These are phyloP conservation scores for Spicauda simplicius DNA, from an alignment of 2,888 invertebrate genomes.

Conservation along the genomic window DNA sequence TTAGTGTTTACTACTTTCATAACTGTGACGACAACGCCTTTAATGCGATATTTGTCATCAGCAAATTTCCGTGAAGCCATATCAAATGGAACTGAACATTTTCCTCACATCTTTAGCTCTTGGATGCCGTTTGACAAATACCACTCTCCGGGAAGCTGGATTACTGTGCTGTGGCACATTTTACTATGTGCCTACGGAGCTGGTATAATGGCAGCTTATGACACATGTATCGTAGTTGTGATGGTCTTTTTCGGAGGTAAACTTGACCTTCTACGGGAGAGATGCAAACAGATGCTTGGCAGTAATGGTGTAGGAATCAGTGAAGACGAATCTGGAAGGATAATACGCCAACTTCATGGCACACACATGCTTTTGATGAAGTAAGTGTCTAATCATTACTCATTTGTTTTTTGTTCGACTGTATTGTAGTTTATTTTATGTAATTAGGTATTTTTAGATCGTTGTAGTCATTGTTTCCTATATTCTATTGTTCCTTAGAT, in stretches of 20 bases:
- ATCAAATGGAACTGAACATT: conserved; percentile 61
- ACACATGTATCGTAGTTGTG: conserved; percentile 60
- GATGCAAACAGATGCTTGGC: conserved; percentile 64
- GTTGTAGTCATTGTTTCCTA: too few species aligned
- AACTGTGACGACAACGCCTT: conserved; percentile 56
- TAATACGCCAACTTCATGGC: conserved; percentile 58
- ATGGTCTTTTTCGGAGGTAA: conserved; percentile 74
- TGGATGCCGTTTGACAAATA: conserved; percentile 74
- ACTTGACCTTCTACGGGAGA: conserved; percentile 62
- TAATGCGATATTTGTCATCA: conserved; percentile 60
- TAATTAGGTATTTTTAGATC: too few species aligned
- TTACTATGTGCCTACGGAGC: conserved; percentile 61
- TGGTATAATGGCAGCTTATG: conserved; percentile 63
- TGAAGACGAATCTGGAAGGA: conserved; percentile 48
- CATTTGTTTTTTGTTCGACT: too few species aligned
- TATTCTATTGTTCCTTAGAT: too few species aligned
- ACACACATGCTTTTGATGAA: conserved; percentile 61
- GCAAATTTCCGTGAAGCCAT: conserved; percentile 56
- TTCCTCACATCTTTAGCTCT: conserved; percentile 73
- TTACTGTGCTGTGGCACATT: conserved; percentile 63
- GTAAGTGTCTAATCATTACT: conserved; percentile 53
- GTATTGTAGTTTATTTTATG: too few species aligned
- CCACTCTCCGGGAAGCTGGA: conserved; percentile 64
- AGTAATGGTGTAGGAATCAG: conserved; percentile 42
- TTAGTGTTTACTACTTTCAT: conserved; percentile 63